Evolutionary conservation across 2,888 invertebrate species (phyloP).

Genomic region (Phaonia tiefii): DNA sequence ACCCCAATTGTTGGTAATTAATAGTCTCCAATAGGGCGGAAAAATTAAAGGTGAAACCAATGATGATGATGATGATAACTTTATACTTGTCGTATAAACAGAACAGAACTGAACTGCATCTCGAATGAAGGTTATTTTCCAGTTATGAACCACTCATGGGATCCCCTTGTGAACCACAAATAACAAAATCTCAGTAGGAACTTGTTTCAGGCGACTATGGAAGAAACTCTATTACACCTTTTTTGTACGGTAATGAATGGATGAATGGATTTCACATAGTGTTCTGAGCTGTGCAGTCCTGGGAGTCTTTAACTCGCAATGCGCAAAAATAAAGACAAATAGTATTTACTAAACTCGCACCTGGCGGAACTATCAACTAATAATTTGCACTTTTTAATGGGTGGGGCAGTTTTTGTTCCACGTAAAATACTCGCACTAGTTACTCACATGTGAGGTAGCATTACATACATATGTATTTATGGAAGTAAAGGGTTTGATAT

Average conservation of each 20-base stretch:
- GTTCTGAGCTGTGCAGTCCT: constrained; percentile 16
- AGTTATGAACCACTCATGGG: constrained; percentile 22
- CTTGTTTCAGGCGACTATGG: constrained; percentile 47
- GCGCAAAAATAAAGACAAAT: constrained; percentile 53
- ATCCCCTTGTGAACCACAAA: constrained; percentile 49
- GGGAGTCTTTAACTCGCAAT: neutral
- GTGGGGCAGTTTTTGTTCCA: constrained; percentile 48
- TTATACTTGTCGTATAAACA: constrained; percentile 56
- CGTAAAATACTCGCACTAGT: no score
- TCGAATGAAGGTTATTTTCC: constrained; percentile 53
- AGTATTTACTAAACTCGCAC: constrained; percentile 73
- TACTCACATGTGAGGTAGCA: no score
- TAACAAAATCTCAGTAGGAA: constrained; percentile 62
- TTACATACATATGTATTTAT: no score
- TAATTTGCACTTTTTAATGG: constrained; percentile 79
- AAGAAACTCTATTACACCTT: neutral
- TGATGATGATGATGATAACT: constrained; percentile 71
- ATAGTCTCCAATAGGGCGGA: constrained; percentile 68
- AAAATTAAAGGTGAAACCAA: constrained; percentile 67
- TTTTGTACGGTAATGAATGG: constrained; percentile 65
- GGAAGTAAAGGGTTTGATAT: constrained; percentile 5
- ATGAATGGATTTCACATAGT: neutral
- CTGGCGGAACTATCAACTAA: constrained; percentile 79
- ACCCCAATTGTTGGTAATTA: constrained; percentile 72
- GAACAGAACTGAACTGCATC: constrained; percentile 20